Conservation (phyloP, 2,797 vertebrate genomes). For the Acanthurus leucopareius region DNA sequence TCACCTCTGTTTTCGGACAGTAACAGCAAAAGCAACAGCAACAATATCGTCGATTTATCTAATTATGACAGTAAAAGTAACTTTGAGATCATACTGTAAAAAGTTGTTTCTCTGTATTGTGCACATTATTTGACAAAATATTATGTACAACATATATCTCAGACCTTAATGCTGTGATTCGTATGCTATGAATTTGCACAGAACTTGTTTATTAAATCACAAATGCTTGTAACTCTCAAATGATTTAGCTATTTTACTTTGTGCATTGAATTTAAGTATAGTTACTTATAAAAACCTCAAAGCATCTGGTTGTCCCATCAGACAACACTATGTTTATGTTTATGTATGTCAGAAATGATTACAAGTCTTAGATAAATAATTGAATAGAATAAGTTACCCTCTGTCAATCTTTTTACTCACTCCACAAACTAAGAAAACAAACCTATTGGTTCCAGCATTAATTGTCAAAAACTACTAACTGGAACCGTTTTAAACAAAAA, state of each 20-base stretch:
- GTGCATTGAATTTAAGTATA: background rate
- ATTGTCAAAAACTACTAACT: background rate
- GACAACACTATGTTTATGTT: background rate
- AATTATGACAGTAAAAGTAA: background rate
- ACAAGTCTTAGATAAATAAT: no score
- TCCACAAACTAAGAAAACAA: background rate
- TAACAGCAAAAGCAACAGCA: background rate
- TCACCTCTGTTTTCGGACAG: background rate
- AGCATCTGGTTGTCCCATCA: background rate
- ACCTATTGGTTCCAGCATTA: background rate
- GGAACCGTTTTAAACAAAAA: background rate
- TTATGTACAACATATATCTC: background rate
- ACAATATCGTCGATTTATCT: no score
- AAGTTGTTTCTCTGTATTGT: conserved; percentile 1
- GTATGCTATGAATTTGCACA: background rate
- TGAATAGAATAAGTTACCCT: background rate
- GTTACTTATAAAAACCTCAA: background rate
- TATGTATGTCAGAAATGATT: no score
- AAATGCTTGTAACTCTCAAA: background rate
- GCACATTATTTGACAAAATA: background rate
- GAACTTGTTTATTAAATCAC: background rate
- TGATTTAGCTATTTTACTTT: background rate
- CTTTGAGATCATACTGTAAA: background rate
- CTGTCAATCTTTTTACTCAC: background rate
- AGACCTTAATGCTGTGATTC: background rate